Evolutionary conservation across 1,140 invertebrate species (phyloP).

Genomic region (Piezodorus guildinii): DNA sequence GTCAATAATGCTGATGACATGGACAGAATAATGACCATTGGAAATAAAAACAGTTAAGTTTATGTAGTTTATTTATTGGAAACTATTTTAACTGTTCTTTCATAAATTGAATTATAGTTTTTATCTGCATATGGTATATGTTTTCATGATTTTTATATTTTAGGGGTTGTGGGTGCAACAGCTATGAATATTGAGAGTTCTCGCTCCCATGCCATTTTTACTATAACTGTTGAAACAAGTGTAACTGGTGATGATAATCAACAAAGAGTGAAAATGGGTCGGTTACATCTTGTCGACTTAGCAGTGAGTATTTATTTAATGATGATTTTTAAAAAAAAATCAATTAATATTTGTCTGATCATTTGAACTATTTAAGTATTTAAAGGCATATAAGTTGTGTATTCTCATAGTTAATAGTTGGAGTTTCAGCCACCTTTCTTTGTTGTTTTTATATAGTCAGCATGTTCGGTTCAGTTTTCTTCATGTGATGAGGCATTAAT

Average conservation of each 20-base stretch:
- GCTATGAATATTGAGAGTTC: conserved; percentile 81
- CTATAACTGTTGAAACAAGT: conserved; percentile 73
- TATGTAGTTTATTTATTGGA: too few species aligned
- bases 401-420: too few species aligned
- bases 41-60: conserved; percentile 61
- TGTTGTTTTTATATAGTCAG: background rate
- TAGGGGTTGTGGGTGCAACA: conserved; percentile 59
- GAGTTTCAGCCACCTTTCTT: too few species aligned
- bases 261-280: conserved; percentile 59
- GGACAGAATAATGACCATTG: conserved; percentile 63
- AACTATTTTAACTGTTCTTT: too few species aligned
- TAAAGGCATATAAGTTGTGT: too few species aligned
- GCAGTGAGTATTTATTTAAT: conserved; percentile 44
- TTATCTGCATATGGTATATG: background rate
- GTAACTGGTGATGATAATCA: conserved; percentile 47
- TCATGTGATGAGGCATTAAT: too few species aligned
- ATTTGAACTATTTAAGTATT: too few species aligned
- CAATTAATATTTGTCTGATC: too few species aligned
- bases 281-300: conserved; percentile 73
- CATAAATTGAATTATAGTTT: background rate
- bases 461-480: too few species aligned
- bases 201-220: conserved; percentile 79
- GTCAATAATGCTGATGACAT: conserved; percentile 76
- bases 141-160: conserved; percentile 14
- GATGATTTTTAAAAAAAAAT: too few species aligned